Evolutionary conservation across 2,888 invertebrate species (phyloP).

Genomic region (Zootermopsis nevadensis): DNA sequence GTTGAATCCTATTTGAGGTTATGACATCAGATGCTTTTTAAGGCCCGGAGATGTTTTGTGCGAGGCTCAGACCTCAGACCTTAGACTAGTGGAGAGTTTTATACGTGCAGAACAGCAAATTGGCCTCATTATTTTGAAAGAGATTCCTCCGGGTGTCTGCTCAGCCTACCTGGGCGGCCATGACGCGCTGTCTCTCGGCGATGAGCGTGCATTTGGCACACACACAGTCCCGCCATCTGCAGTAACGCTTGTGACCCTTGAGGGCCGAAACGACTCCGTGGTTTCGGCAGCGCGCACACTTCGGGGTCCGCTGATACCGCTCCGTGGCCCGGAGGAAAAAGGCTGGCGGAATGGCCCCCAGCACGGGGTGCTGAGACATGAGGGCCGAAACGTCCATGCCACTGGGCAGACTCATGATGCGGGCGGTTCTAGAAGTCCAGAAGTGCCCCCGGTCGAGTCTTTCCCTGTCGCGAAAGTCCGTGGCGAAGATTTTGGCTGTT

Average conservation of each 20-base stretch:
- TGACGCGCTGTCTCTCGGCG: slow-evolving; percentile 96
- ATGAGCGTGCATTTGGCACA: slow-evolving; percentile 98
- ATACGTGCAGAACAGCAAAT: no score
- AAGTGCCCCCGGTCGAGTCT: no score
- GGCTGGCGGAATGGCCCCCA: slow-evolving; percentile 82
- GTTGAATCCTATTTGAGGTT: no score
- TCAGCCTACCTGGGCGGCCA: slow-evolving; percentile 83
- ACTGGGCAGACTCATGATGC: slow-evolving; percentile 81
- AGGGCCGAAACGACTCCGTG: slow-evolving; percentile 97
- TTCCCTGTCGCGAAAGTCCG: no score
- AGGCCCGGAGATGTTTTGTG: no score
- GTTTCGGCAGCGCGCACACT: slow-evolving; percentile 96
- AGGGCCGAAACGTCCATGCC: slow-evolving; percentile 88
- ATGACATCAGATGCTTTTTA: no score
- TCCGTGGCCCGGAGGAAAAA: slow-evolving; percentile 88
- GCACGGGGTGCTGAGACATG: slow-evolving; percentile 83
- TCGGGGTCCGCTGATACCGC: slow-evolving; percentile 95
- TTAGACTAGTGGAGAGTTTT: no score
- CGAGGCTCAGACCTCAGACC: no score
- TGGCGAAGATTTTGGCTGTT: no score
- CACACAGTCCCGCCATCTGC: slow-evolving; percentile 96
- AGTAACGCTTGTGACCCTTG: slow-evolving; percentile 96
- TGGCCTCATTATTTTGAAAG: no score
- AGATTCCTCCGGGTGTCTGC: no score
- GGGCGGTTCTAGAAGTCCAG: slow-evolving; percentile 51